Evolutionary conservation across 37 sponge, comb jelly and placozoan genomes (phyloP).

Genomic region (Mnemiopsis leidyi): DNA sequence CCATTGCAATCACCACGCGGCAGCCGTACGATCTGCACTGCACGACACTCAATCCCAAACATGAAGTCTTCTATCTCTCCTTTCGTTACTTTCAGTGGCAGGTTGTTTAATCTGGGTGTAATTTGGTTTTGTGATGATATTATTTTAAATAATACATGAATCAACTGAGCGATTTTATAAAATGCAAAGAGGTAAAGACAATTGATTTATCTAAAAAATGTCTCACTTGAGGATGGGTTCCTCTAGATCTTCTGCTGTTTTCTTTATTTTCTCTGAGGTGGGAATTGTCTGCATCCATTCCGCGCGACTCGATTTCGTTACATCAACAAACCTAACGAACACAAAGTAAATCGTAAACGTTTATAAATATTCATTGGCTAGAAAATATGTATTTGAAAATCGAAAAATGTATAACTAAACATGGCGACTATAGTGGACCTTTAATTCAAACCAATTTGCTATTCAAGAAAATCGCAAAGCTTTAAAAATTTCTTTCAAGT

Average conservation of each 20-base stretch:
- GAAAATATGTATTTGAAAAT: too few species aligned
- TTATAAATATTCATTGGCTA: too few species aligned
- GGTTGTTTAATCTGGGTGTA: constrained; percentile 7
- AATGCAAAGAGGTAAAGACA: too few species aligned
- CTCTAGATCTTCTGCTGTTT: constrained; percentile 62
- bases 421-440: too few species aligned
- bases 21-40: constrained; percentile 13
- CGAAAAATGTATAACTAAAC: too few species aligned
- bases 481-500: too few species aligned
- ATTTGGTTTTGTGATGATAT: background rate
- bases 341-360: too few species aligned
- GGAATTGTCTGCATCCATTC: constrained; percentile 15
- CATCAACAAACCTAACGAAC: constrained; percentile 35
- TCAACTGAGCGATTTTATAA: too few species aligned
- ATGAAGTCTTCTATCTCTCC: constrained; percentile 46
- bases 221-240: constrained; percentile 55
- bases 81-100: constrained; percentile 40
- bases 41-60: constrained; percentile 37
- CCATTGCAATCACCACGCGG: constrained; percentile 61
- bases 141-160: background rate
- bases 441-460: too few species aligned
- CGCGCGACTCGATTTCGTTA: background rate
- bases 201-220: too few species aligned
- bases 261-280: background rate
- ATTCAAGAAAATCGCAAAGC: too few species aligned